Evolutionary conservation across 2,797 vertebrate genomes (phyloP).

Genomic region (Thripadectes ignobilis): DNA sequence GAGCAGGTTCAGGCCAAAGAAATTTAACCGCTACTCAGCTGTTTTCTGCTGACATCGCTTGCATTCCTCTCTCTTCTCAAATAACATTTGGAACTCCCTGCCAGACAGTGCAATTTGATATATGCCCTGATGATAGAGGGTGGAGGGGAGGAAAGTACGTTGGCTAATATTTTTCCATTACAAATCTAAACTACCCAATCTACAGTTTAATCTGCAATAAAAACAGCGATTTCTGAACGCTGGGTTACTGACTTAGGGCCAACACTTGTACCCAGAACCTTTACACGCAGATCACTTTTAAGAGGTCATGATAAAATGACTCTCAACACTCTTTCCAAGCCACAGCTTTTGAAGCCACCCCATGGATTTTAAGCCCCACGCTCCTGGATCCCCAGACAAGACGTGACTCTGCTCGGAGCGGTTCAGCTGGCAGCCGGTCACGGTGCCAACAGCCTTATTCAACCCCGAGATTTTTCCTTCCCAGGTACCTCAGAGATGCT

Average conservation of each 20-base stretch:
- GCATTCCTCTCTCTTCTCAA: slow-evolving; percentile 70
- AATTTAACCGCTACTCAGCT: slow-evolving; percentile 67
- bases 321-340: not conserved
- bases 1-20: slow-evolving; percentile 30
- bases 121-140: slow-evolving; percentile 68
- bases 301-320: not conserved
- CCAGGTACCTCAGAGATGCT: slow-evolving; percentile 31
- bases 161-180: slow-evolving; percentile 76
- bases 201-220: slow-evolving; percentile 49
- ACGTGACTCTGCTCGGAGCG: not conserved
- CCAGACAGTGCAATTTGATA: slow-evolving; percentile 68
- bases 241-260: slow-evolving; percentile 2
- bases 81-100: slow-evolving; percentile 60
- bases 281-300: not conserved
- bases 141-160: slow-evolving; percentile 51
- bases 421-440: not conserved
- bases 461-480: slow-evolving; percentile 33
- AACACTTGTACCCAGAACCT: slow-evolving; percentile 21
- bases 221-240: slow-evolving; percentile 18
- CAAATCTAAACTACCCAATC: slow-evolving; percentile 54
- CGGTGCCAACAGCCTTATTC: slow-evolving; percentile 43
- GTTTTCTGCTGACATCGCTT: slow-evolving; percentile 70
- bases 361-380: not conserved
- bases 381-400: not conserved
- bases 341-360: slow-evolving; percentile 6